Conservation (phyloP, 2,888 invertebrate species). For the Electrophaes corylata region DNA sequence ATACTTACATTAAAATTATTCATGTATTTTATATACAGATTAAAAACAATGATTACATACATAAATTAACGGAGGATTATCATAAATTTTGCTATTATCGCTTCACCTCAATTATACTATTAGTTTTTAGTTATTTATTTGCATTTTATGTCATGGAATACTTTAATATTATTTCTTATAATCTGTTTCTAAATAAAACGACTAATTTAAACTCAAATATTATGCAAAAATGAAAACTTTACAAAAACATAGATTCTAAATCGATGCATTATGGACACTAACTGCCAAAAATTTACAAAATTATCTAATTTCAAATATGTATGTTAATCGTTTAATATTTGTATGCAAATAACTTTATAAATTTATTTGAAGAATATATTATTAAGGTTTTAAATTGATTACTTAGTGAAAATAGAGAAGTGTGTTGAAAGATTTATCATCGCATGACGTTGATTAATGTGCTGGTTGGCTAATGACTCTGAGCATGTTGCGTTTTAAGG, state of each 20-base stretch:
- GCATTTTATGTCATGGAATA: constrained; percentile 5
- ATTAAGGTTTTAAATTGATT: constrained; percentile 34
- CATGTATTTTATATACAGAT: constrained; percentile 1
- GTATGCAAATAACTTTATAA: constrained; percentile 24
- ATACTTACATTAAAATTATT: neutral
- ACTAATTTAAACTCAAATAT: constrained; percentile 23
- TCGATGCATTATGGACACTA: constrained; percentile 23
- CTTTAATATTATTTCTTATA: constrained; percentile 9
- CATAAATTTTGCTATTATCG: constrained; percentile 6
- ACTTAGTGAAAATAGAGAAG: constrained; percentile 34
- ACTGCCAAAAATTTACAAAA: constrained; percentile 19
- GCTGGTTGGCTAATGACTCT: constrained; percentile 28
- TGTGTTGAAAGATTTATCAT: constrained; percentile 47
- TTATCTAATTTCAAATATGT: constrained; percentile 21
- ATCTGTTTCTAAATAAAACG: constrained; percentile 13
- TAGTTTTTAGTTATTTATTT: neutral
- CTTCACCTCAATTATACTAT: neutral
- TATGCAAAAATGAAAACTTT: constrained; percentile 20
- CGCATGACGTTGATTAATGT: constrained; percentile 49
- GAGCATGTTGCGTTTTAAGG: constrained; percentile 19
- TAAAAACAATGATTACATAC: neutral
- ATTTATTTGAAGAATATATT: constrained; percentile 25
- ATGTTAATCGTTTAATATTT: constrained; percentile 24
- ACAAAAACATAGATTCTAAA: constrained; percentile 16
- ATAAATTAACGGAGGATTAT: neutral